Evolutionary conservation across 2,113 vertebrate species (phyloP), one percentile per base, ranked within the genome.

Genomic region (Salvelinus sp.): DNA sequence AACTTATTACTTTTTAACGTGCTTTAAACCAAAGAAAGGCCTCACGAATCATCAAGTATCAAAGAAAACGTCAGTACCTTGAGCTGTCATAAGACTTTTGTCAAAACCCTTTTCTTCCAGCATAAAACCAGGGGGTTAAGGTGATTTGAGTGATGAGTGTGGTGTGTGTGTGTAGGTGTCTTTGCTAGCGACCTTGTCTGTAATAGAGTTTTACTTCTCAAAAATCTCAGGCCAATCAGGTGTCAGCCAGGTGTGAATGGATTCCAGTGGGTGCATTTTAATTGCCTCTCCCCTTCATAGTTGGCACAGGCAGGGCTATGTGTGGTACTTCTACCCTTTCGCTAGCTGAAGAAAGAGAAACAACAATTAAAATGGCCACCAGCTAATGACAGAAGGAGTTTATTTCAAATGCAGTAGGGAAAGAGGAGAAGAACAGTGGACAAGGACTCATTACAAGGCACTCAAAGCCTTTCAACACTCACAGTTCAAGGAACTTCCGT

Each of bases 211-310:
- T 10, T 48, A 20, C 44, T 74, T 67, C 13, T 69, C 20, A 22
- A 66, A 54, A 4, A 9, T 54, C 25, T 54, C 16, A 3, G 20
- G 23, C 63, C 73, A 74, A 10, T 12, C 44, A 54, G 12, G 44
- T 60, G 14, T 54, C 44, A 54, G 38, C 44, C 25, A 74, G 22
- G 18, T 62, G 28, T 74, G 62, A 65, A 66, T 74, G 72, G 23
- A 74, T 13, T 65, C 62, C 38, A 47, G 23, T 54, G 63, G 63
- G 38, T 54, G 47, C 63, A 20, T 54, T 66, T 74, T 66, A 67
- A 74, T 74, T 50, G 63, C 44, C 47, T 66, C 63, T 47, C 63
- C 65, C 23, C 38, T 38, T 62, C 57, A 60, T n/a, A 27, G 71
- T 54, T 57, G 28, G 28, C 58, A 30, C 25, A 23, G 44, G 2